These are phyloP conservation scores for Vireo griseus DNA, from an alignment of 2,797 vertebrate species.

Conservation along the genomic window DNA sequence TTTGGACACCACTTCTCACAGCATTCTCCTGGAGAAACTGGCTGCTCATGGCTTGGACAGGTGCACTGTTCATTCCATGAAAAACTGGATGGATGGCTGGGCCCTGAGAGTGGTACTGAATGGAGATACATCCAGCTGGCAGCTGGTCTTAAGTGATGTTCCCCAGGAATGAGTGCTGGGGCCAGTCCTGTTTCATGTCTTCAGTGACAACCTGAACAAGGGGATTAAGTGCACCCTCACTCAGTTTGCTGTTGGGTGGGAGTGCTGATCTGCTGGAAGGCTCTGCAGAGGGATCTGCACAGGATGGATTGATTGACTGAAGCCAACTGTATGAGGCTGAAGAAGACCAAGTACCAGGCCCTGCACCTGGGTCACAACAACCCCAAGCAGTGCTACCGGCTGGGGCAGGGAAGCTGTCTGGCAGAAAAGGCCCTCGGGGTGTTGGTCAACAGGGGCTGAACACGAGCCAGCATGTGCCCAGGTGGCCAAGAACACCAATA, in stretches of 20 bases:
- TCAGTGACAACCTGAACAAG: rapidly evolving
- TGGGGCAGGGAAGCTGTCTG: neutral
- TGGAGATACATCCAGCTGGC: neutral
- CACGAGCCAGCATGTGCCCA: rapidly evolving
- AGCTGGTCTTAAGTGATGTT: neutral
- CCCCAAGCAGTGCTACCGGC: neutral
- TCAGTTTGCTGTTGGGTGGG: no score
- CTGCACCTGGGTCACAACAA: neutral
- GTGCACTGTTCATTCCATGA: rapidly evolving
- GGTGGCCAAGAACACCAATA: rapidly evolving
- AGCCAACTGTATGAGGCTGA: rapidly evolving
- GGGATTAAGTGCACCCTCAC: neutral
- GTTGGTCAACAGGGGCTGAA: neutral
- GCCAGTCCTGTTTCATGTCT: neutral
- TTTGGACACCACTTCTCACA: neutral
- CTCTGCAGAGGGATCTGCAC: neutral
- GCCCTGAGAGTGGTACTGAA: neutral
- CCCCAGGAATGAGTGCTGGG: neutral
- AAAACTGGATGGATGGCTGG: neutral
- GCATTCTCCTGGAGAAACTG: neutral
- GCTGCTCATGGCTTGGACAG: neutral
- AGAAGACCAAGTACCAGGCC: rapidly evolving
- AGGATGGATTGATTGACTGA: neutral
- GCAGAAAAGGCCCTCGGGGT: rapidly evolving
- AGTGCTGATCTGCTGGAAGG: rapidly evolving